Evolutionary conservation across 2,888 invertebrate species (phyloP).

Genomic region (Sialis lutaria): DNA sequence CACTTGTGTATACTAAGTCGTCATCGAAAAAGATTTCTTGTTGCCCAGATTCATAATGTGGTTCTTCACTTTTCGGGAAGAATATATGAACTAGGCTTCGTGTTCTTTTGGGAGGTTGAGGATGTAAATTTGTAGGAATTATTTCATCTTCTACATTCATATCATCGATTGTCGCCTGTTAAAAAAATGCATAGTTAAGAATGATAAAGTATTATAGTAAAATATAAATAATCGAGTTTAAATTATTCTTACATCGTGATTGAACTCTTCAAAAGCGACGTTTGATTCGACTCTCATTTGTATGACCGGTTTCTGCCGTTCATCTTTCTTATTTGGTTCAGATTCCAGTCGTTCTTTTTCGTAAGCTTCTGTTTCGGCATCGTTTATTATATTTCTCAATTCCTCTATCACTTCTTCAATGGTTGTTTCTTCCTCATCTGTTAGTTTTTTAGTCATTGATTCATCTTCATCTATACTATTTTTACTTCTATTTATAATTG

Average conservation of each 20-base stretch:
- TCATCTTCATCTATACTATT: conserved; percentile 15
- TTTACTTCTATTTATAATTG: conserved; percentile 24
- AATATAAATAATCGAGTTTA: too few relatives aligned
- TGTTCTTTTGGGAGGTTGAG: conserved; percentile 63
- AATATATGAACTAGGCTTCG: conserved; percentile 53
- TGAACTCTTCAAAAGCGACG: conserved; percentile 28
- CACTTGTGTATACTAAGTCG: conserved; percentile 39
- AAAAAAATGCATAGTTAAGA: too few relatives aligned
- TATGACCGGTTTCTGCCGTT: conserved; percentile 13
- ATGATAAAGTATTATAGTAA: too few relatives aligned
- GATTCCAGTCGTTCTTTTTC: conserved; percentile 25
- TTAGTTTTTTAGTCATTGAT: conserved; percentile 19
- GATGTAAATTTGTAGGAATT: conserved; percentile 58
- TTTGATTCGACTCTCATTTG: conserved; percentile 16
- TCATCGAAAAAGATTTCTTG: conserved; percentile 35
- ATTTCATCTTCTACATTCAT: conserved; percentile 45
- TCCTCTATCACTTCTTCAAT: conserved; percentile 81
- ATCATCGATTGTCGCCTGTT: conserved; percentile 21
- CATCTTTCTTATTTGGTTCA: conserved; percentile 15
- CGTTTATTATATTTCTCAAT: conserved; percentile 66
- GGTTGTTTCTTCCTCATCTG: conserved; percentile 58
- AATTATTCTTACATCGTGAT: too few relatives aligned
- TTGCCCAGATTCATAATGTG: conserved; percentile 25
- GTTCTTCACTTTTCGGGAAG: conserved; percentile 36
- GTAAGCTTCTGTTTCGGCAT: conserved; percentile 56